Percentiles rank a stretch among this genome's conserved stretches.
Conservation (phyloP, 1,140 invertebrate species). For the Conopomorpha cramerella region DNA sequence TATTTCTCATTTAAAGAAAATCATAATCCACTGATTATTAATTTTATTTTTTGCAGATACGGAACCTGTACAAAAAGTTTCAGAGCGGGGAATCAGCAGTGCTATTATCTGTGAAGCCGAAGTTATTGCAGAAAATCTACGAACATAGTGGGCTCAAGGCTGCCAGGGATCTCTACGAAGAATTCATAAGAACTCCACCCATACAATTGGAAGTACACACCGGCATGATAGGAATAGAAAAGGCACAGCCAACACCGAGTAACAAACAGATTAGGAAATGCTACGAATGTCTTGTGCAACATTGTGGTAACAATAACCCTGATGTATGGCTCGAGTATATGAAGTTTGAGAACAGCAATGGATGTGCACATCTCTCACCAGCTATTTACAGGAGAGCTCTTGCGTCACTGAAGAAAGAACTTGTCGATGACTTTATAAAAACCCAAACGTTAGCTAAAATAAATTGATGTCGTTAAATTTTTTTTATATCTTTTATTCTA, state of each 20-base stretch:
- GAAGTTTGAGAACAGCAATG: slow-evolving; percentile 33
- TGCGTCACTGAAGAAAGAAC: slow-evolving; percentile 30
- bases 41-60: slow-evolving; percentile 28
- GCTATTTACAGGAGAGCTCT: slow-evolving; percentile 41
- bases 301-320: slow-evolving; percentile 31
- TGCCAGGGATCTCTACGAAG: slow-evolving; percentile 39
- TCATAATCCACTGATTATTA: background rate
- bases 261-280: slow-evolving; percentile 35
- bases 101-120: slow-evolving; percentile 35
- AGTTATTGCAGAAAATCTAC: slow-evolving; percentile 41
- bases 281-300: slow-evolving; percentile 34
- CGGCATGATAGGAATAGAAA: slow-evolving; percentile 41
- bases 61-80: slow-evolving; percentile 32
- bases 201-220: slow-evolving; percentile 35
- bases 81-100: slow-evolving; percentile 34
- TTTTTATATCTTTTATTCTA: too few relatives aligned
- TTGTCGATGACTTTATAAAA: slow-evolving; percentile 46
- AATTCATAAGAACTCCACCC: slow-evolving; percentile 38
- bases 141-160: slow-evolving; percentile 36
- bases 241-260: slow-evolving; percentile 25
- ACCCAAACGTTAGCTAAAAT: slow-evolving; percentile 34
- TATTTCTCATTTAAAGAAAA: background rate
- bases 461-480: too few relatives aligned
- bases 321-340: slow-evolving; percentile 43
- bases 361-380: slow-evolving; percentile 22